Base-by-base conservation (phyloP, 2,113 vertebrate species). In the Gavialis gangeticus region DNA sequence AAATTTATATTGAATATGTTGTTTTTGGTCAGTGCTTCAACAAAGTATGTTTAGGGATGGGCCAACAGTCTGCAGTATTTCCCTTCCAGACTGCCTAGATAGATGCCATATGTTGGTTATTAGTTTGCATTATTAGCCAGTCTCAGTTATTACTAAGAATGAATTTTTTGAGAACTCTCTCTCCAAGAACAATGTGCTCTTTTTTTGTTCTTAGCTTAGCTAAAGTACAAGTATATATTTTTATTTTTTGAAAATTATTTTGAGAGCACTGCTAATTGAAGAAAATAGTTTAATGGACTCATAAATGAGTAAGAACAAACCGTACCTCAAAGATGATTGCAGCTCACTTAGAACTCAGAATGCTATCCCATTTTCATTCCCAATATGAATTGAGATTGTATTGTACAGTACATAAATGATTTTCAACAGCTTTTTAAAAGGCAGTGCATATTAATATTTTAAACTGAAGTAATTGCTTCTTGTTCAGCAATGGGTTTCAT, bases 381-480 rank as follows among this genome's bases (percentile, higher is more conserved):
- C 91, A n/a, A 69, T 97, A 94, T 87, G 95, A 96, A 97, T 19
- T 84, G 93, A 97, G 91, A 96, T 97, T 97, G 88, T 92, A 90
- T 89, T 93, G 88, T 94, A 85, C 57, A 96, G 94, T 95, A 94
- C 98, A 97, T 98, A 98, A 98, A 98, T 98, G 96, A 98, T 98
- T 98, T 98, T 98, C 97, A 92, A 97, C 63, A 62, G 96, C 97
- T 98, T 98, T 98, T 98, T 94, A 97, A 98, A 98, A 98, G 97
- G 97, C 97, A 75, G 85, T 90, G 78, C 92, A 90, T 98, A 98
- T 98, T 98, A 98, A 98, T 98, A 98, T 98, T 98, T 98, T 98
- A 98, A 98, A 98, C 97, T 97, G 98, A 98, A 98, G 98, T 98
- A 98, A 98, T 98, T 98, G 98, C 98, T 98, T 98, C 97, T 98